These are phyloP conservation scores for Pycnonotus jocosus DNA, from an alignment of 2,113 vertebrate genomes.

Conservation along the genomic window DNA sequence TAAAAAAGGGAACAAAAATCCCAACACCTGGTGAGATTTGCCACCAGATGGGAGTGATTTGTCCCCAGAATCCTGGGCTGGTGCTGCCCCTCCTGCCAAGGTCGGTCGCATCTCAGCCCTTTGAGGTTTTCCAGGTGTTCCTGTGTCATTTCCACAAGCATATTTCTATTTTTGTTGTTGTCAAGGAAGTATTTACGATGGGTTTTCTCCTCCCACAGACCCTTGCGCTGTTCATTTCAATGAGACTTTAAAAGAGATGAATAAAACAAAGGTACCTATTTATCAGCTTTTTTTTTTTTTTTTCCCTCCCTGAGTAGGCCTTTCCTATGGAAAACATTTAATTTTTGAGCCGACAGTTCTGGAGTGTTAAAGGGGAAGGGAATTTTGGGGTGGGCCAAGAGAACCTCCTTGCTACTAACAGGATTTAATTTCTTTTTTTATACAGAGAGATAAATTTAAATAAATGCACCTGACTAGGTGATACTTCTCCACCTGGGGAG, in stretches of 20 bases:
- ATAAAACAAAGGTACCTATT: conserved; percentile 59
- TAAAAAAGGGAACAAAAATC: neutral
- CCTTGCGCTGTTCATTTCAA: conserved; percentile 48
- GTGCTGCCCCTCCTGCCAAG: neutral
- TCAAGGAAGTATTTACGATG: neutral
- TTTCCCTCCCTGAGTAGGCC: neutral
- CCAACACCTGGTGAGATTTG: neutral
- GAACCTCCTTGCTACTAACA: neutral
- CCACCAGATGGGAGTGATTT: neutral
- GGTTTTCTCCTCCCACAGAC: conserved; percentile 38
- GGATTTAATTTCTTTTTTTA: neutral
- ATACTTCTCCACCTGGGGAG: neutral
- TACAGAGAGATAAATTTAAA: neutral
- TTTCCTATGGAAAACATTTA: conserved; percentile 26
- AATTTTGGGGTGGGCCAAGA: neutral
- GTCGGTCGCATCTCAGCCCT: neutral
- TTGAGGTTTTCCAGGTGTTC: conserved; percentile 14
- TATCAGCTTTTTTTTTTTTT: neutral
- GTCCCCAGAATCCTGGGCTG: neutral
- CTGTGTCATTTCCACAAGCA: conserved; percentile 37
- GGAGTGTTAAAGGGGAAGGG: neutral
- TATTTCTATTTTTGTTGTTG: conserved; percentile 63
- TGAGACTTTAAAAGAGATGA: conserved; percentile 55
- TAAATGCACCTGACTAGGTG: neutral
- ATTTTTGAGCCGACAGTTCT: neutral